Conservation (phyloP, 1,140 invertebrate genomes). For the Ditylenchus dipsaci region DNA sequence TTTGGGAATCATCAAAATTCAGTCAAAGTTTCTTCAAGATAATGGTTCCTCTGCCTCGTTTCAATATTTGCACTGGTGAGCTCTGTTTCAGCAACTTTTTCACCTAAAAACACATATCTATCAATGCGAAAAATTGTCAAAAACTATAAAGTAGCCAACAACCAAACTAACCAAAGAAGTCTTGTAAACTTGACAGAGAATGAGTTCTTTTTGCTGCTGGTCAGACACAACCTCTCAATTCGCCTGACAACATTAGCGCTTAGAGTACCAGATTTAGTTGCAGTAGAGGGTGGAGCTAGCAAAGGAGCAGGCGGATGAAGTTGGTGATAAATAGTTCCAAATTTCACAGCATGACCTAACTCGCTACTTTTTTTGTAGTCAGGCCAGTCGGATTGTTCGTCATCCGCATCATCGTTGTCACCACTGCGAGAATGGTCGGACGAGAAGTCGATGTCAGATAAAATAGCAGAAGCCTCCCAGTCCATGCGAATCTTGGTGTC, state of each 20-base stretch:
- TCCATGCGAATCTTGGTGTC: slow-evolving; percentile 13
- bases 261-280: not conserved
- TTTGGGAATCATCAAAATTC: too few relatives aligned
- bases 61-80: slow-evolving; percentile 17
- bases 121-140: too few relatives aligned
- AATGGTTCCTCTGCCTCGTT: slow-evolving; percentile 27
- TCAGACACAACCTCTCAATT: slow-evolving; percentile 20
- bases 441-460: slow-evolving; percentile 7
- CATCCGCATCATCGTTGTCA: slow-evolving; percentile 22
- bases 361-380: not conserved
- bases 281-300: not conserved
- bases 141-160: not conserved
- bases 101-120: slow-evolving; percentile 2
- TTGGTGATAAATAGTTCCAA: not conserved
- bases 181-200: slow-evolving; percentile 18
- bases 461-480: slow-evolving; percentile 16
- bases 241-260: slow-evolving; percentile 7
- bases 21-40: slow-evolving; percentile 11
- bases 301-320: not conserved
- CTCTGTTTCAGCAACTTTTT: slow-evolving; percentile 17
- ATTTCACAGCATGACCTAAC: not conserved
- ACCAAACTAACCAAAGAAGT: slow-evolving; percentile 19
- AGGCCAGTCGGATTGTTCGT: slow-evolving; percentile 29
- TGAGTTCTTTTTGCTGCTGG: slow-evolving; percentile 16
- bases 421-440: slow-evolving; percentile 3